A percentile compares a stretch with the other conserved stretches of the same genome.
Conservation (phyloP, 2,888 invertebrate species). For the Aphidoletes aphidimyza region DNA sequence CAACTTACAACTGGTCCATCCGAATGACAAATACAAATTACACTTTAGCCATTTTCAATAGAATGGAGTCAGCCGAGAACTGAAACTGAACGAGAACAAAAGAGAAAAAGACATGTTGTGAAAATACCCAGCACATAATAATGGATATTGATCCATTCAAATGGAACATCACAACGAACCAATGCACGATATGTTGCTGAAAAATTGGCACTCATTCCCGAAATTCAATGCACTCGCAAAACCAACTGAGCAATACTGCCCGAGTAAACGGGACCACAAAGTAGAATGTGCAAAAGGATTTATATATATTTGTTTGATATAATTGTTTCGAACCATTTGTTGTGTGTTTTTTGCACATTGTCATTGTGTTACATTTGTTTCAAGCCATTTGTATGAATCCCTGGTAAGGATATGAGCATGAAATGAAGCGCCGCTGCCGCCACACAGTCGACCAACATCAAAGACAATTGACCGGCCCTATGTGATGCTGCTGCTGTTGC, state of each 20-base stretch:
- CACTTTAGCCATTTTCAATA: background rate
- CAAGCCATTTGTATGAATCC: background rate
- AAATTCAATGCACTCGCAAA: background rate
- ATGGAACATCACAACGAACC: background rate
- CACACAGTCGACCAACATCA: conserved; percentile 47
- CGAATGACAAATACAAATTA: conserved; percentile 54
- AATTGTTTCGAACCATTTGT: conserved; percentile 8
- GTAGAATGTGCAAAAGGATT: conserved; percentile 45
- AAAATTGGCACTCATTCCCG: conserved; percentile 25
- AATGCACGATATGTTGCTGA: conserved; percentile 2
- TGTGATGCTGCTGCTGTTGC: background rate
- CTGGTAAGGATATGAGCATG: background rate
- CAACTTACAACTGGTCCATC: background rate
- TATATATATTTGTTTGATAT: conserved; percentile 50
- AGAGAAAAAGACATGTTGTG: conserved; percentile 25
- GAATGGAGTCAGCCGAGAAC: background rate
- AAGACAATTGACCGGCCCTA: conserved; percentile 28
- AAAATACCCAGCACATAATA: conserved; percentile 36
- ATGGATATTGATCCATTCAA: conserved; percentile 10
- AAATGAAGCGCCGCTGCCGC: conserved; percentile 34
- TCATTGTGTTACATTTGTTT: conserved; percentile 50
- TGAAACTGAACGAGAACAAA: background rate
- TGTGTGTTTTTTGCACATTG: conserved; percentile 37
- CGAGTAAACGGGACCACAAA: background rate
- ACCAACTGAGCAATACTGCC: conserved; percentile 24